Conservation (phyloP, 2,113 vertebrate species). For the Cheilinus undulatus region DNA sequence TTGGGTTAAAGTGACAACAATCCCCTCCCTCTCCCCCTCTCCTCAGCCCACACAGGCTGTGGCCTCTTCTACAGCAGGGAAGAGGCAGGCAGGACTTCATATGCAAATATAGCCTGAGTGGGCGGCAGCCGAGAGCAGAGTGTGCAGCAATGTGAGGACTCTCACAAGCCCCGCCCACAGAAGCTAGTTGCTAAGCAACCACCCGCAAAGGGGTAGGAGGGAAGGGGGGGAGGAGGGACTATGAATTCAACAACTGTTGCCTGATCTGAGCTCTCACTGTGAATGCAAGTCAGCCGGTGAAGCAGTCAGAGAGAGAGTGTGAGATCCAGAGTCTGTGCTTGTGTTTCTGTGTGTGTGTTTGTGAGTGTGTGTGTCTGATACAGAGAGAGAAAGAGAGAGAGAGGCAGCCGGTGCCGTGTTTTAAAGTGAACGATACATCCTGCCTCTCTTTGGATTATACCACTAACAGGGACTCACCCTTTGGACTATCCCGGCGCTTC, state of each 20-base stretch:
- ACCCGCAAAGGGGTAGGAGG: constrained; percentile 49
- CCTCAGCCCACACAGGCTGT: constrained; percentile 48
- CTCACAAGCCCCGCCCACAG: constrained; percentile 56
- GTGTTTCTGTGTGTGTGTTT: constrained; percentile 12
- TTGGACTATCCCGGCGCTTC: constrained; percentile 62
- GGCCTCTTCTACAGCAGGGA: constrained; percentile 36
- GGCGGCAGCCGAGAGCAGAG: constrained; percentile 59
- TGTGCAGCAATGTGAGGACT: constrained; percentile 75
- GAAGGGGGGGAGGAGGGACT: constrained; percentile 64
- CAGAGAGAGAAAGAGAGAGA: constrained; percentile 4
- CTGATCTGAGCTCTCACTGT: constrained; percentile 68
- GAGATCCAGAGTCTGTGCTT: constrained; percentile 51
- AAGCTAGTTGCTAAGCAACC: constrained; percentile 82
- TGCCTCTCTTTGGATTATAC: constrained; percentile 56
- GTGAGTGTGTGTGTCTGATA: constrained; percentile 12
- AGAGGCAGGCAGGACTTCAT: constrained; percentile 59
- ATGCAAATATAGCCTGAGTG: constrained; percentile 79
- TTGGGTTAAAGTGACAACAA: constrained; percentile 40
- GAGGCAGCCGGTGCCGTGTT: constrained; percentile 58
- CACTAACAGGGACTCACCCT: constrained; percentile 57
- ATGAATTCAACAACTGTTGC: constrained; percentile 83
- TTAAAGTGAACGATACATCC: constrained; percentile 54
- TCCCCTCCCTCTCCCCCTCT: constrained; percentile 29
- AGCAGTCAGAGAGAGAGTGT: constrained; percentile 46
- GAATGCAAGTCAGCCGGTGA: constrained; percentile 65